Evolutionary conservation across 1,140 invertebrate species (phyloP).

Genomic region (Mactra quadrangularis): DNA sequence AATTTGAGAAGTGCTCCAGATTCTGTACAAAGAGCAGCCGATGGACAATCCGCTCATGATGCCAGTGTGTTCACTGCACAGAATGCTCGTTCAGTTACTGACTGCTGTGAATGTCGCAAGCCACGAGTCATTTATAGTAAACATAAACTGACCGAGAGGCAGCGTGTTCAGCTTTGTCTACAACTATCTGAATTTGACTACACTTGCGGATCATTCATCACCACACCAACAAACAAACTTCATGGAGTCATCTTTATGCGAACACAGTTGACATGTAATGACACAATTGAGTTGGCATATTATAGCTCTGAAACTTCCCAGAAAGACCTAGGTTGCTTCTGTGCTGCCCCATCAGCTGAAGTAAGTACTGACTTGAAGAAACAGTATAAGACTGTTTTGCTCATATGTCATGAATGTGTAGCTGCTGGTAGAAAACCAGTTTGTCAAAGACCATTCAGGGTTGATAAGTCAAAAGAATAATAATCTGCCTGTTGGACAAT

Average conservation of each 20-base stretch:
- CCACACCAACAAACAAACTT: conserved; percentile 1
- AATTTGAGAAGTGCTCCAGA: conserved; percentile 11
- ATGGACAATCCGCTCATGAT: not conserved
- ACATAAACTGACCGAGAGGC: conserved; percentile 19
- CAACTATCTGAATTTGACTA: conserved; percentile 3
- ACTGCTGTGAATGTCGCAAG: conserved; percentile 19
- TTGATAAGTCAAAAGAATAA: no score
- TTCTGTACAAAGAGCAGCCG: not conserved
- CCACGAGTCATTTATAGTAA: conserved; percentile 30
- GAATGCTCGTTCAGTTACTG: conserved; percentile 11
- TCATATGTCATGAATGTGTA: conserved; percentile 9
- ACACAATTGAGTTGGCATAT: conserved; percentile 25
- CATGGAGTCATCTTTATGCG: conserved; percentile 8
- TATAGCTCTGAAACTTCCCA: conserved; percentile 7
- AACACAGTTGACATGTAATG: conserved; percentile 4
- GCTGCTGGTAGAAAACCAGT: conserved; percentile 7
- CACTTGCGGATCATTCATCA: conserved; percentile 27
- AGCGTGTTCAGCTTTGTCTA: not conserved
- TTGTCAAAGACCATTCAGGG: conserved; percentile 16
- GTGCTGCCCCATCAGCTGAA: conserved; percentile 17
- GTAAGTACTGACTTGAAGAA: not conserved
- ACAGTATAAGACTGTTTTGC: conserved; percentile 31
- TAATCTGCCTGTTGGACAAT: no score
- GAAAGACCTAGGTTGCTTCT: conserved; percentile 27
- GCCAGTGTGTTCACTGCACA: conserved; percentile 3